These are phyloP conservation scores for Lapara coniferarum DNA, from an alignment of 2,888 invertebrate species.

Conservation along the genomic window DNA sequence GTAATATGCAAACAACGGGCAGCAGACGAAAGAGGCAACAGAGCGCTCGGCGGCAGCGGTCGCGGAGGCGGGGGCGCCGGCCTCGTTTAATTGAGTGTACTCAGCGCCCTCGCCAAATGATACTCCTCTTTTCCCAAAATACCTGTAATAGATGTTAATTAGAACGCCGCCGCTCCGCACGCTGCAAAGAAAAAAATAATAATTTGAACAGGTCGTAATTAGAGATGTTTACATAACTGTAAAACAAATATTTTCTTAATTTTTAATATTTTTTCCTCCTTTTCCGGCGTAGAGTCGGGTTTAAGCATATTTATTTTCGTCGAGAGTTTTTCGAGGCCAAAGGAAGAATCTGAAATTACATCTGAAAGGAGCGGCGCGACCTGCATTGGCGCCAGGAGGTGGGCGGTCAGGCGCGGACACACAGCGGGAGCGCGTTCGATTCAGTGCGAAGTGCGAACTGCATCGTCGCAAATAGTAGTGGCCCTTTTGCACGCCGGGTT, in stretches of 20 bases:
- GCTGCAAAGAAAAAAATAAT: slow-evolving; percentile 76
- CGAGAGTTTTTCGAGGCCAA: slow-evolving; percentile 65
- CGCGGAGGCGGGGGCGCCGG: slow-evolving; percentile 47
- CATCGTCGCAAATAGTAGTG: not conserved
- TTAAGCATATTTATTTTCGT: slow-evolving; percentile 81
- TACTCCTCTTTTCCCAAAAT: slow-evolving; percentile 78
- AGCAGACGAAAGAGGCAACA: not conserved
- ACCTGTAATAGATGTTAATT: slow-evolving; percentile 83
- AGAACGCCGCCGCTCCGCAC: slow-evolving; percentile 70
- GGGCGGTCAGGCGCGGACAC: slow-evolving; percentile 30
- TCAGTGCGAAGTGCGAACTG: slow-evolving; percentile 17
- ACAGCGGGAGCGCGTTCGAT: slow-evolving; percentile 10
- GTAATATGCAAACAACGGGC: slow-evolving; percentile 23
- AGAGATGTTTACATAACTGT: slow-evolving; percentile 82
- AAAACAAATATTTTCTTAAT: slow-evolving; percentile 82
- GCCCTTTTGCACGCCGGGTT: not conserved
- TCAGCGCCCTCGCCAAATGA: slow-evolving; percentile 79
- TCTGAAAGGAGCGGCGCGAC: slow-evolving; percentile 54
- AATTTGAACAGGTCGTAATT: slow-evolving; percentile 83
- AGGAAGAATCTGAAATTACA: slow-evolving; percentile 74
- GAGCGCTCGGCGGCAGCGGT: slow-evolving; percentile 26
- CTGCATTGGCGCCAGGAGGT: slow-evolving; percentile 38
- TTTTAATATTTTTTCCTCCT: slow-evolving; percentile 78
- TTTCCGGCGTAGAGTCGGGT: slow-evolving; percentile 70
- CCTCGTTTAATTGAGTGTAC: slow-evolving; percentile 81